Evolutionary conservation across 2,113 vertebrate species (phyloP).

Genomic region (Cottus gobio): DNA sequence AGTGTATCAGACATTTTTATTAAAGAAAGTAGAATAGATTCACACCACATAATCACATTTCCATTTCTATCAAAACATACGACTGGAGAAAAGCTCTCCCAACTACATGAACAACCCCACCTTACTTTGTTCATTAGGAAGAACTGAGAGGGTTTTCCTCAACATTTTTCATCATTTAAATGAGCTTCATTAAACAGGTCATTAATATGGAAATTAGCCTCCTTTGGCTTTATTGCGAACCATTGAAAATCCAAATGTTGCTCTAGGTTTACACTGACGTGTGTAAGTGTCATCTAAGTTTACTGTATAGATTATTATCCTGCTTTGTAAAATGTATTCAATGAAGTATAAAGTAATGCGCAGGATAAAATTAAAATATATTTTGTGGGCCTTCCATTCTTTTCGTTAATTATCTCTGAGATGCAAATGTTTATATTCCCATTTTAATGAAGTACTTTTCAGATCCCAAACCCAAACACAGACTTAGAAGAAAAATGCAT

Average conservation of each 20-base stretch:
- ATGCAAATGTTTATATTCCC: not conserved
- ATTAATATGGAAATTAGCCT: constrained; percentile 56
- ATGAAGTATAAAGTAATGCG: not conserved
- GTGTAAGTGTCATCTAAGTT: not conserved
- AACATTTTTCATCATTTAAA: constrained; percentile 51
- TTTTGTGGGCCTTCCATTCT: not conserved
- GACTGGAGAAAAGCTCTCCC: not conserved
- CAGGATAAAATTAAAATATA: not conserved
- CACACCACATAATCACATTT: not conserved
- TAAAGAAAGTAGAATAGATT: not conserved
- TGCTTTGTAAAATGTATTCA: not conserved
- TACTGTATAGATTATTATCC: not conserved
- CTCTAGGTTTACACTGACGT: constrained; percentile 11
- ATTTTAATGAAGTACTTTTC: not conserved
- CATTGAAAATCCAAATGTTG: constrained; percentile 30
- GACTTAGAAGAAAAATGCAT: no score
- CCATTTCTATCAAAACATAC: constrained; percentile 5
- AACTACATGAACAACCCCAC: not conserved
- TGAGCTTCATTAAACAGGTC: constrained; percentile 51
- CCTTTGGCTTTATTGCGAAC: constrained; percentile 45
- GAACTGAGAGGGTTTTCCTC: constrained; percentile 26
- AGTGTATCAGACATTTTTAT: not conserved
- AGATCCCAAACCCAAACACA: not conserved
- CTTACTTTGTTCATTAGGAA: constrained; percentile 31
- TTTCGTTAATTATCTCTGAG: not conserved